Conservation (phyloP, 2,797 vertebrate species). For the Potorous gilbertii region DNA sequence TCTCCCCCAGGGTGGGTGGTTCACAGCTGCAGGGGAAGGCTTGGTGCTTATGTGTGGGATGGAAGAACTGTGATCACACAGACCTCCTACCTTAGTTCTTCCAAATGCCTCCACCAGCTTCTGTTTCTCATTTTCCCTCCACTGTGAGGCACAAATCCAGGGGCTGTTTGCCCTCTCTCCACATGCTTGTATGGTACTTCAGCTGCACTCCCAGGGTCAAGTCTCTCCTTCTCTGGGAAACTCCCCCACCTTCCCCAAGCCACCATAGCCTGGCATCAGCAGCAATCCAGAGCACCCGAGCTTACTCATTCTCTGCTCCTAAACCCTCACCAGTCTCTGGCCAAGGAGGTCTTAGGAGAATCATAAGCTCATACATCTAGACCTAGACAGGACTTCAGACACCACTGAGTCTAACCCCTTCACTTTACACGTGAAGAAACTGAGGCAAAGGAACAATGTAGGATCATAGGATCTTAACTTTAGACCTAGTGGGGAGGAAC, state of each 20-base stretch:
- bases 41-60: too few species aligned
- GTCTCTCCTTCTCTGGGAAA: background rate
- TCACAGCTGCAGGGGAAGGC: too few species aligned
- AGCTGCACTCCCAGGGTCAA: background rate
- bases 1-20: too few species aligned
- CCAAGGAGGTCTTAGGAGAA: background rate
- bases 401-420: background rate
- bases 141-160: background rate
- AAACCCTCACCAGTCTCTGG: background rate
- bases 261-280: background rate
- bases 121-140: background rate
- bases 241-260: background rate
- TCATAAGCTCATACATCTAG: background rate
- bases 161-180: background rate
- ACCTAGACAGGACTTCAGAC: background rate
- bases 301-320: background rate
- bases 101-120: too few species aligned
- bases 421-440: background rate
- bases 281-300: background rate
- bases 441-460: background rate
- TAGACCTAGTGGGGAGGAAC: background rate
- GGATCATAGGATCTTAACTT: background rate
- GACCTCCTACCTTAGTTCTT: too few species aligned
- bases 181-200: background rate
- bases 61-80: too few species aligned